These are phyloP conservation scores for Eilema depressum DNA, from an alignment of 2,888 invertebrate species.

Conservation along the genomic window DNA sequence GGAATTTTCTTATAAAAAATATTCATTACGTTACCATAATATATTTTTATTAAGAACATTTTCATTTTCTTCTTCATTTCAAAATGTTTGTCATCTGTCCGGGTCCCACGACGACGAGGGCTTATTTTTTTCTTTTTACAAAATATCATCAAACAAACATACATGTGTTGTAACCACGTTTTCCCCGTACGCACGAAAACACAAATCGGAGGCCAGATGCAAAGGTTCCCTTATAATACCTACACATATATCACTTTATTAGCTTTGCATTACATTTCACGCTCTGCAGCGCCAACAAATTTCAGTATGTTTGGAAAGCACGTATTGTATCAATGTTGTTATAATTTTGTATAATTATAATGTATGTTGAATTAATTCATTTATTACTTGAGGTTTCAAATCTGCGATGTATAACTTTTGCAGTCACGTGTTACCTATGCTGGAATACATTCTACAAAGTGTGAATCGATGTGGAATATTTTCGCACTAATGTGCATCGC, in stretches of 20 bases:
- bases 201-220: background rate
- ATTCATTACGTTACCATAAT: no score
- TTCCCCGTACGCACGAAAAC: background rate
- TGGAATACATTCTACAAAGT: no score
- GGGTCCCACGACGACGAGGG: background rate
- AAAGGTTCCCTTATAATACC: constrained; percentile 3
- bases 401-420: background rate
- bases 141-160: background rate
- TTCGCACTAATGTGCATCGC: no score
- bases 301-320: constrained; percentile 19
- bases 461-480: no score
- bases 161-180: background rate
- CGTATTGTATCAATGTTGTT: constrained; percentile 26
- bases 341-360: background rate
- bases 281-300: constrained; percentile 32
- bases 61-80: background rate
- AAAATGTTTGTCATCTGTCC: background rate
- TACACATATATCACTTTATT: constrained; percentile 24
- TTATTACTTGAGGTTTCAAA: background rate
- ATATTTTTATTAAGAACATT: no score
- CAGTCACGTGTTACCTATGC: background rate
- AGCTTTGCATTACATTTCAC: constrained; percentile 43
- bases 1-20: no score
- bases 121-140: background rate
- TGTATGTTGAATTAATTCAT: background rate